Evolutionary conservation across 2,113 vertebrate genomes (phyloP).

Genomic region (Passerina amoena): DNA sequence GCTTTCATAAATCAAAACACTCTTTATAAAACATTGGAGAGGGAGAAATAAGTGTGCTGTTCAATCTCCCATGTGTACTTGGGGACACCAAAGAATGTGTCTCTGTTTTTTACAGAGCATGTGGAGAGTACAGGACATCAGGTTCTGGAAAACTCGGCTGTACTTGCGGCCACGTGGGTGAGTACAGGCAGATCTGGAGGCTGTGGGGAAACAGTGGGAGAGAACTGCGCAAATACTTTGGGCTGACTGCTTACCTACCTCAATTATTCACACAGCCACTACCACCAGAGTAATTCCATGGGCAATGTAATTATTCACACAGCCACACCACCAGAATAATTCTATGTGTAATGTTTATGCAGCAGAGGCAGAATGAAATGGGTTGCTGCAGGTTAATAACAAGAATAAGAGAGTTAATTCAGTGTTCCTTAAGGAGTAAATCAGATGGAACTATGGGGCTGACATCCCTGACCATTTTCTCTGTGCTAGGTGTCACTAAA

Average conservation of each 20-base stretch:
- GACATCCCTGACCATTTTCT: not conserved
- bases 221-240: not conserved
- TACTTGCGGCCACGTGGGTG: not conserved
- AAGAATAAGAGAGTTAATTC: not conserved
- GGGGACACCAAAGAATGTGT: not conserved
- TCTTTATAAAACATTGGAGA: not conserved
- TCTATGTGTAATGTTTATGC: not conserved
- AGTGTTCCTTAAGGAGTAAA: not conserved
- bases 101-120: not conserved
- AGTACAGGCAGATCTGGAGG: not conserved
- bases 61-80: not conserved
- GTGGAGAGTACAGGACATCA: not conserved
- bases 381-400: not conserved
- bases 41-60: not conserved
- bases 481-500: not conserved
- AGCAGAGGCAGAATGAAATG: not conserved
- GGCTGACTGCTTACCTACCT: not conserved
- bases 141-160: not conserved
- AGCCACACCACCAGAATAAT: not conserved
- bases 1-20: not conserved
- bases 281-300: not conserved
- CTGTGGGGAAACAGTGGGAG: not conserved
- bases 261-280: not conserved
- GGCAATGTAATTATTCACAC: not conserved
- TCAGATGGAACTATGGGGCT: not conserved